These are phyloP conservation scores for Galleria mellonella DNA, from an alignment of 1,140 invertebrate genomes.

Conservation along the genomic window DNA sequence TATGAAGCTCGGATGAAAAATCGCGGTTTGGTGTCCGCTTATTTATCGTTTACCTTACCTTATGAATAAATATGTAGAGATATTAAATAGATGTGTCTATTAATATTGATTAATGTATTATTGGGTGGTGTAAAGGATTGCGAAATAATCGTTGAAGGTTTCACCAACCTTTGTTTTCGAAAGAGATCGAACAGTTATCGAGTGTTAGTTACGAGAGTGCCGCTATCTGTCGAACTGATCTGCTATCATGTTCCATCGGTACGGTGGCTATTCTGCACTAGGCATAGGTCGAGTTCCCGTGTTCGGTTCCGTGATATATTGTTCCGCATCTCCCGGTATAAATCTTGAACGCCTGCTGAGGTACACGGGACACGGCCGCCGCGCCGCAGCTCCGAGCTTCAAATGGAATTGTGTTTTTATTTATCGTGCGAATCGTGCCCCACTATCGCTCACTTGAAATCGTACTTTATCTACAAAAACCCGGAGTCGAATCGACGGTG, in stretches of 20 bases:
- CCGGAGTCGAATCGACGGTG: slow-evolving; percentile 36
- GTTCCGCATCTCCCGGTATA: slow-evolving; percentile 67
- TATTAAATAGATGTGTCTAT: slow-evolving; percentile 50
- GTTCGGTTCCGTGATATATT: slow-evolving; percentile 68
- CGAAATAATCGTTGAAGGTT: not conserved
- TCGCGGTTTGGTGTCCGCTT: slow-evolving; percentile 63
- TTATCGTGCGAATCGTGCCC: slow-evolving; percentile 68
- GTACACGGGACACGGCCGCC: slow-evolving; percentile 63
- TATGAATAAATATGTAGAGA: slow-evolving; percentile 58
- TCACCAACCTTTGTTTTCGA: too few relatives aligned
- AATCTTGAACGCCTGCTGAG: slow-evolving; percentile 73
- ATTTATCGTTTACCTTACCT: slow-evolving; percentile 67
- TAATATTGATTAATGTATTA: slow-evolving; percentile 47
- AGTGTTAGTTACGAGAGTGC: slow-evolving; percentile 22
- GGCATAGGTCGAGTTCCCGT: slow-evolving; percentile 68
- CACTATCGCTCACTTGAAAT: slow-evolving; percentile 64
- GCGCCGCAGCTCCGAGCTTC: slow-evolving; percentile 57
- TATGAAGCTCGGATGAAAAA: slow-evolving; percentile 69
- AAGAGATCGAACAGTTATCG: slow-evolving; percentile 10
- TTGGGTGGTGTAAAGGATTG: not conserved
- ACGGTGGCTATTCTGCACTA: slow-evolving; percentile 60
- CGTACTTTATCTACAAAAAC: slow-evolving; percentile 63
- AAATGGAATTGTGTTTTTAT: slow-evolving; percentile 74
- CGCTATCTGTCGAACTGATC: slow-evolving; percentile 47
- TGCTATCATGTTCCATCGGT: slow-evolving; percentile 56